phyloP scores from a whole-genome alignment of 2,797 vertebrate genomes.

The Crenichthys baileyi region DNA sequence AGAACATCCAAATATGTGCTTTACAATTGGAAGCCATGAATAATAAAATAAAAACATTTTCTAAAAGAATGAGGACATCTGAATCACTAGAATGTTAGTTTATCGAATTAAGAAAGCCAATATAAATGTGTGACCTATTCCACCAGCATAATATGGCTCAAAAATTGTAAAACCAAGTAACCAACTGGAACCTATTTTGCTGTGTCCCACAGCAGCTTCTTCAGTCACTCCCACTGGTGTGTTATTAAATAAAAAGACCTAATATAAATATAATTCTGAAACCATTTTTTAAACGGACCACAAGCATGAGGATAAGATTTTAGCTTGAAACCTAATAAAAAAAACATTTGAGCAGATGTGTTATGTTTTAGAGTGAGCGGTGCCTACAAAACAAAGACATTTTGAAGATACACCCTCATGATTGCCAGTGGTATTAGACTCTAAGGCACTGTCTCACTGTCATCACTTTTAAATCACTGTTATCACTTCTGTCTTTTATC shows the following conservation, averaged over 20 bases:
- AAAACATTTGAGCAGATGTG: not conserved
- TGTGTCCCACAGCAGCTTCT: not conserved
- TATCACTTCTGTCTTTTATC: not conserved
- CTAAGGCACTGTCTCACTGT: constrained; percentile 18
- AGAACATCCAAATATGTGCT: not conserved
- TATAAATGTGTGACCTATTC: not conserved
- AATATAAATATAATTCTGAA: not conserved
- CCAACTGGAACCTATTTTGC: too few species aligned
- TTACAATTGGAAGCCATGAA: not conserved
- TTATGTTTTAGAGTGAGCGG: not conserved
- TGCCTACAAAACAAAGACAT: not conserved
- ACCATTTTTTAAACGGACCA: not conserved
- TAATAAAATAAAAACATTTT: not conserved
- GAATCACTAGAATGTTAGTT: not conserved
- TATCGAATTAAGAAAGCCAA: not conserved
- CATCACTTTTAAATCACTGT: not conserved
- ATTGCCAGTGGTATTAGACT: not conserved
- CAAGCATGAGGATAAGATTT: not conserved
- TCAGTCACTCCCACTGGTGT: not conserved
- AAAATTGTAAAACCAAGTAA: not conserved
- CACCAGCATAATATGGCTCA: not conserved
- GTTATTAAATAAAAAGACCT: not conserved
- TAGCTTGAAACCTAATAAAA: not conserved
- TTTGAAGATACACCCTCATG: not conserved
- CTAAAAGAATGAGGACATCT: not conserved